Base-by-base conservation (phyloP, 2,797 vertebrate species). In the Pelochelys cantorii region DNA sequence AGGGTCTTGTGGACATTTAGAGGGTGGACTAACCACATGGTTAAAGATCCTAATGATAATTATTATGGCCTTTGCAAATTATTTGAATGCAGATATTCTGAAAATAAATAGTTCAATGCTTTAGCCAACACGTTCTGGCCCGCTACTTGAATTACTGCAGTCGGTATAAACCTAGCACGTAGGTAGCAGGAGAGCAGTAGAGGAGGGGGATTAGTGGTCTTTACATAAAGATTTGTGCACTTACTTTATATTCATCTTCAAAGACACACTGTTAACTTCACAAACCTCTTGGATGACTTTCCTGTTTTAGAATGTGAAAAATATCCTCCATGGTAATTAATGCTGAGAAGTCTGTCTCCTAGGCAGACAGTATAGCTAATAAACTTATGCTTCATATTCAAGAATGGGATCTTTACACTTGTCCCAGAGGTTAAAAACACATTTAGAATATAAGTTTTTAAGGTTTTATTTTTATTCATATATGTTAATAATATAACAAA, bases 241-340 rank as follows among this genome's bases (percentile, higher is more conserved):
- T 48, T 94, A 89, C 60, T 48, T 94, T 91, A 84, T 84, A 31
- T 89, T 62, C 65, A 90, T 53, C 79, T 57, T 8, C 27, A 83
- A 68, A 59, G 9, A 82, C 74, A 85, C 56, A 10, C 74, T 89
- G 52, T 88, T 85, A 71, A 13, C 27, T 86, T 90, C 18, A 80
- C 90, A 83, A 94, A 91, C 83, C 80, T 68, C 81, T 68, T 87
- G 25, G 27, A 22, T 83, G 85, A 81, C 10, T 59, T 74, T 60
- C n/a, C 2, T 84, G 11, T 84, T 17, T 37, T 87, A 71, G 20
- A 23, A 52, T 89, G 85, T 94, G 23, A 86, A 37, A 88, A 86
- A 12, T 27, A 20, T 89, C 91, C 91, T n/a, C 31, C 87, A 48
- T 83, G 90, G 60, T 91, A 87, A 93, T 89, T 86, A 92, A 92